Percentiles rank a stretch among this genome's conserved stretches.
Conservation (phyloP, 2,797 vertebrate species). For the Urophycis tenuis region DNA sequence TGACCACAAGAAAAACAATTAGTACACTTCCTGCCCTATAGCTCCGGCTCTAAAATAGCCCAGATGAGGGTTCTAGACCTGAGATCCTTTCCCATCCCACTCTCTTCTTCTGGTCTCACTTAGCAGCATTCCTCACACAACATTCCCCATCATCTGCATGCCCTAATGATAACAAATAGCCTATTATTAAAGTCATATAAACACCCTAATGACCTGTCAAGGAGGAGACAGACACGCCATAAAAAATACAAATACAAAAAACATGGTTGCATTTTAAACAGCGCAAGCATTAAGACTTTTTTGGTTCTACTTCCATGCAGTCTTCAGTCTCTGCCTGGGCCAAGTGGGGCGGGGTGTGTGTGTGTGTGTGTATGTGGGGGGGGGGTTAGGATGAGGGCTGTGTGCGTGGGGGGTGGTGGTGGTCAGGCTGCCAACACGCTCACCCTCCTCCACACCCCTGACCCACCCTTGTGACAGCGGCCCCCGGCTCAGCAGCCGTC, state of each 20-base stretch:
- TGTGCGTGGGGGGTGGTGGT: not conserved
- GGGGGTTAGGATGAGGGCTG: not conserved
- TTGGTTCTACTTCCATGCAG: not conserved
- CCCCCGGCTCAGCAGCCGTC: not conserved
- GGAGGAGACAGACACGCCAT: conserved; percentile 59
- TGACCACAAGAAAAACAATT: not conserved
- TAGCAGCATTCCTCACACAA: conserved; percentile 48
- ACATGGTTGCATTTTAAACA: not conserved
- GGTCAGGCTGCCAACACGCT: too few relatives aligned
- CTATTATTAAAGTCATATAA: conserved; percentile 62
- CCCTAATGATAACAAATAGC: conserved; percentile 62
- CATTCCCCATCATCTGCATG: conserved; percentile 55
- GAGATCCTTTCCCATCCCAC: conserved; percentile 30
- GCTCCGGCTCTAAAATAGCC: not conserved
- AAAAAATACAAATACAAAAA: conserved; percentile 30
- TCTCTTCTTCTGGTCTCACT: conserved; percentile 38
- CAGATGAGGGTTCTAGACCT: conserved; percentile 9
- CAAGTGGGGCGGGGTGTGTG: not conserved
- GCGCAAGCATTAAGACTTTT: not conserved
- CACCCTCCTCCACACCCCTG: not conserved
- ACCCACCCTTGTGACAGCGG: not conserved
- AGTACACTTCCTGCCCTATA: conserved; percentile 8
- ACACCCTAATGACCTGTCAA: conserved; percentile 62
- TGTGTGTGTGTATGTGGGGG: too few relatives aligned
- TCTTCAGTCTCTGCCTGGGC: not conserved